phyloP scores from a whole-genome alignment of 2,888 invertebrate species.

The Leptopilina myrica region DNA sequence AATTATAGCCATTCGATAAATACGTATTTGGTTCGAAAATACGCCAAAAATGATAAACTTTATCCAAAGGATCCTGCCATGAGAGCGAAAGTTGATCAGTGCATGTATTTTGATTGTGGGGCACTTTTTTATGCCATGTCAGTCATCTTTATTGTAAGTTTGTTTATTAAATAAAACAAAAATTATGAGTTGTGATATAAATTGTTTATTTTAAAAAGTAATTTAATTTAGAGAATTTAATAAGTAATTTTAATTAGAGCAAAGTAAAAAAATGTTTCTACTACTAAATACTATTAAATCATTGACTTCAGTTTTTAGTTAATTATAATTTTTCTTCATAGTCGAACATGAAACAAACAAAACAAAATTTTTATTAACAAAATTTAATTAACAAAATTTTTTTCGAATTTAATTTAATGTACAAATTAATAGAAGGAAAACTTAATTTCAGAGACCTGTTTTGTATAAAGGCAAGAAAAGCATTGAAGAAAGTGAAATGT shows the following conservation, averaged over 20 bases:
- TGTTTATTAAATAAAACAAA: neutral
- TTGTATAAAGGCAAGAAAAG: conserved; percentile 68
- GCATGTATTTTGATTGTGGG: conserved; percentile 79
- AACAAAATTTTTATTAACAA: no score
- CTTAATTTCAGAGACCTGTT: conserved; percentile 65
- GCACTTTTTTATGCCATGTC: conserved; percentile 77
- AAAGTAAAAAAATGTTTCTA: neutral
- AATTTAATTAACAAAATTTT: no score
- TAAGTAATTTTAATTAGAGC: no score
- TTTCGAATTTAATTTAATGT: no score
- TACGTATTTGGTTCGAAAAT: conserved; percentile 78
- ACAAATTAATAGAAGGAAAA: neutral
- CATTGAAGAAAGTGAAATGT: conserved; percentile 65
- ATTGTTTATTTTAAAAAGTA: no score
- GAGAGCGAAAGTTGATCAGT: conserved; percentile 79
- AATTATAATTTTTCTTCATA: no score
- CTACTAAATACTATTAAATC: neutral
- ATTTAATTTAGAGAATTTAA: no score
- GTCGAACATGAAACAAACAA: no score
- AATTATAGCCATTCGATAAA: conserved; percentile 78
- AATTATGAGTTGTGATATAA: no score
- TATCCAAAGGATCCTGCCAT: conserved; percentile 79
- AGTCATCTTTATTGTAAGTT: conserved; percentile 76
- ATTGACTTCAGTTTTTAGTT: no score
- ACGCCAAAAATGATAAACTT: conserved; percentile 78